Conservation (phyloP, 92 coral and sea anemone genomes). For the Palythoa grandiflora region DNA sequence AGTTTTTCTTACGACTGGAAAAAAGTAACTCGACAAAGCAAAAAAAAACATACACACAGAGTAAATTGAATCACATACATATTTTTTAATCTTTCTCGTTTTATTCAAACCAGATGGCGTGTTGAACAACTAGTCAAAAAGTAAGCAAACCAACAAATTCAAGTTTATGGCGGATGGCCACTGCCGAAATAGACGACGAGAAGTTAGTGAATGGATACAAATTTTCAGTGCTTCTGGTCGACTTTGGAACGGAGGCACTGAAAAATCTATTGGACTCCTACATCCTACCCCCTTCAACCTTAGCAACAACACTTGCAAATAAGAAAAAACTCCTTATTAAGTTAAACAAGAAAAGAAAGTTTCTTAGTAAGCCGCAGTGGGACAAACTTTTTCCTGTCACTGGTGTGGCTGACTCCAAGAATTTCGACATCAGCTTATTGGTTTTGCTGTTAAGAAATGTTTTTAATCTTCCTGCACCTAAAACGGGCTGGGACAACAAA, state of each 20-base stretch:
- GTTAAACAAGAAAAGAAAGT: slow-evolving; percentile 1
- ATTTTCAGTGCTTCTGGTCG: slow-evolving; percentile 42
- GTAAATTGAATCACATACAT: no score
- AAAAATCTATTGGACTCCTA: slow-evolving; percentile 3
- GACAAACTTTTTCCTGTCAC: slow-evolving; percentile 52
- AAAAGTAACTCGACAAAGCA: no score
- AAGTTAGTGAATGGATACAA: slow-evolving; percentile 33
- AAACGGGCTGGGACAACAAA: slow-evolving; percentile 59
- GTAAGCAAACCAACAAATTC: background rate
- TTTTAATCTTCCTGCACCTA: slow-evolving; percentile 56
- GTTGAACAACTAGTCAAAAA: no score
- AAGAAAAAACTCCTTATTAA: slow-evolving; percentile 1
- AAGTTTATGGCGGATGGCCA: background rate
- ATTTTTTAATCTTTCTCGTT: no score
- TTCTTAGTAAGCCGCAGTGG: slow-evolving; percentile 34
- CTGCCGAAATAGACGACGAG: slow-evolving; percentile 45
- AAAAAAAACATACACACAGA: no score
- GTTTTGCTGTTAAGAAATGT: slow-evolving; percentile 57
- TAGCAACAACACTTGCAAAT: slow-evolving; percentile 9
- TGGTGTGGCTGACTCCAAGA: slow-evolving; percentile 25
- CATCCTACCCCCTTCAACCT: slow-evolving; percentile 15
- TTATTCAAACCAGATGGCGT: background rate
- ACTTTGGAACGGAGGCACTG: slow-evolving; percentile 47
- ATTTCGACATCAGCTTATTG: slow-evolving; percentile 59
- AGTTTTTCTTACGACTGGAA: no score